phyloP scores from a whole-genome alignment of 2,888 invertebrate species.

The Microdon myrmicae region DNA sequence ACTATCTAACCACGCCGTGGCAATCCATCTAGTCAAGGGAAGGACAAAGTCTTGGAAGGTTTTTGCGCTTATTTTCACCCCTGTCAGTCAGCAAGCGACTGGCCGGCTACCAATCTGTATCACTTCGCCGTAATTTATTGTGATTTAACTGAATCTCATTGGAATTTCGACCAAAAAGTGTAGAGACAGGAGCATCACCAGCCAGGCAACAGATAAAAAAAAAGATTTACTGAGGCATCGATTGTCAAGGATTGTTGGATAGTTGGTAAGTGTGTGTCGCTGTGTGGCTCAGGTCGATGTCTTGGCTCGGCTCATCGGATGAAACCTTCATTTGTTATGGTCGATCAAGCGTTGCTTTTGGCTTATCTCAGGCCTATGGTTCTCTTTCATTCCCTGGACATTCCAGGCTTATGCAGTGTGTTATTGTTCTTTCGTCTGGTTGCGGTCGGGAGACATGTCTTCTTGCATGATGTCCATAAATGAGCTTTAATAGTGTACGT shows the following conservation, averaged over 20 bases:
- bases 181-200: slow-evolving; percentile 47
- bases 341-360: slow-evolving; percentile 49
- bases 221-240: slow-evolving; percentile 51
- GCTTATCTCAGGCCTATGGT: slow-evolving; percentile 14
- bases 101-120: slow-evolving; percentile 43
- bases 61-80: slow-evolving; percentile 31
- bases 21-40: no score
- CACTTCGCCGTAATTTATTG: slow-evolving; percentile 51
- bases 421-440: slow-evolving; percentile 50
- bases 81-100: slow-evolving; percentile 43
- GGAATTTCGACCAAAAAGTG: slow-evolving; percentile 49
- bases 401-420: slow-evolving; percentile 52
- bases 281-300: no score
- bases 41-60: no score
- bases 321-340: slow-evolving; percentile 52
- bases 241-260: slow-evolving; percentile 52
- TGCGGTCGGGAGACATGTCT: slow-evolving; percentile 52
- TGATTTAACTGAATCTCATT: slow-evolving; percentile 51
- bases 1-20: no score
- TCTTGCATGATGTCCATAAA: slow-evolving; percentile 53
- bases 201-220: slow-evolving; percentile 19
- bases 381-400: slow-evolving; percentile 34
- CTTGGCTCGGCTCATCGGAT: slow-evolving; percentile 47
- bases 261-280: no score
- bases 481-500: slow-evolving; percentile 52